Base-by-base conservation (phyloP, 1,140 invertebrate genomes). In the Halotydeus destructor region DNA sequence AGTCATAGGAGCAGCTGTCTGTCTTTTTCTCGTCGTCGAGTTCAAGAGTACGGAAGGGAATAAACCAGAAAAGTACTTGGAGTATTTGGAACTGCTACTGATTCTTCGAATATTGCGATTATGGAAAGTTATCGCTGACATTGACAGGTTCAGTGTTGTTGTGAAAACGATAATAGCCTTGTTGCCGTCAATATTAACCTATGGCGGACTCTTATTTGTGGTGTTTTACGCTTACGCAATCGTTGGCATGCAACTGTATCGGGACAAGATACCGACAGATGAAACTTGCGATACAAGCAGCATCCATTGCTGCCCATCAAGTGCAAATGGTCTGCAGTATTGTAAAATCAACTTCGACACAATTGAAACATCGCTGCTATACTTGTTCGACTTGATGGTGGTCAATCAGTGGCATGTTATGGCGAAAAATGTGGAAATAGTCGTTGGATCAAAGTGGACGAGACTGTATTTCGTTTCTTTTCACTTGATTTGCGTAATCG, bases 281-380 rank as follows among this genome's bases (percentile, higher is more conserved):
- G 51, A 14, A 32, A 54, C 18, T 41, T 53, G 21, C 63, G 54
- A 43, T 68, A 27, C 14, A 25, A 14, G 6, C 6, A 2, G n/a
- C 3, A 34, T 32, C 9, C 8, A 41, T 41, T 41, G 39, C 30
- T 41, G 39, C 18, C 41, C 41, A 35, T 11, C 34, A 25, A 11
- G 12, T 1, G 52, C 55, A 21, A 50, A 48, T 49, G 54, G 50
- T 24, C 50, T 50, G 21, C 55, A 59, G 8, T 68, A 67, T 52
- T 69, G 66, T 50, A 62, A 57, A 43, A 67, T 67, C 52, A 69
- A 69, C 52, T 69, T 69, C 50, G 67, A 67, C 42, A 55, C 64
- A 42, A 54, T 68, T 37, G 35, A 61, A 6, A 57, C 57, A 37
- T 53, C 66, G 11, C 51, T 69, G 41, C 61, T 68, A 9, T 44